Base-by-base conservation (phyloP, 2,113 vertebrate genomes). In the Smithornis capensis region DNA sequence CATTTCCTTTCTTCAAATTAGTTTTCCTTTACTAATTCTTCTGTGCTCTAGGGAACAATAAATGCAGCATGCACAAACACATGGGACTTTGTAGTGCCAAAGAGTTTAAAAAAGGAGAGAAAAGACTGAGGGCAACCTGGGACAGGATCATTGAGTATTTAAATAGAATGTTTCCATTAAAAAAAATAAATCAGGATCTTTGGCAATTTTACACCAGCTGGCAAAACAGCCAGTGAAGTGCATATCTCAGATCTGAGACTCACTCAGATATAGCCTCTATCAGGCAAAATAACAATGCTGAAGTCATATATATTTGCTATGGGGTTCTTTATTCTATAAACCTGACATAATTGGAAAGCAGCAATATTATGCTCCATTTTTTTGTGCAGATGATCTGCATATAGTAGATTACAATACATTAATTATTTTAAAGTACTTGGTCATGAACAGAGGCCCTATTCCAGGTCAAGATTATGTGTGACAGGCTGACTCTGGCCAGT, bases 1-100 rank as follows among this genome's bases (percentile, higher is more conserved):
- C 1, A 0, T 86, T 95, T 92, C n/a, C 37, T 82, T 37, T 60
- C 70, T 62, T 75, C 63, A 86, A 65, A 91, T 92, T 91, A 85
- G 31, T 90, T 92, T 94, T 67, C 40, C 44, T 79, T 96, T 84
- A 68, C 23, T 79, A 87, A 84, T 57, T 95, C 25, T 89, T 83
- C 33, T 53, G 63, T 3, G 50, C 84, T 95, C 37, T 33, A 82
- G 65, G 78, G 87, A 94, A 91, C 4, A 45, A 92, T 52, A 95
- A 95, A 92, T 31, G 45, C 81, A 76, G 74, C 84, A 47, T 45
- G 67, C 50, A 84, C 17, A 23, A 95, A 92, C 81, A 83, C 62
- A 71, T 79, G 89, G 84, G 91, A 73, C 78, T 92, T 53, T 0
- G 3, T 33, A 79, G 49, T 89, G 38, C 2, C 9, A 69, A 80